These are phyloP conservation scores for Mus caroli DNA, from an alignment of 2,797 vertebrate species.

Conservation along the genomic window DNA sequence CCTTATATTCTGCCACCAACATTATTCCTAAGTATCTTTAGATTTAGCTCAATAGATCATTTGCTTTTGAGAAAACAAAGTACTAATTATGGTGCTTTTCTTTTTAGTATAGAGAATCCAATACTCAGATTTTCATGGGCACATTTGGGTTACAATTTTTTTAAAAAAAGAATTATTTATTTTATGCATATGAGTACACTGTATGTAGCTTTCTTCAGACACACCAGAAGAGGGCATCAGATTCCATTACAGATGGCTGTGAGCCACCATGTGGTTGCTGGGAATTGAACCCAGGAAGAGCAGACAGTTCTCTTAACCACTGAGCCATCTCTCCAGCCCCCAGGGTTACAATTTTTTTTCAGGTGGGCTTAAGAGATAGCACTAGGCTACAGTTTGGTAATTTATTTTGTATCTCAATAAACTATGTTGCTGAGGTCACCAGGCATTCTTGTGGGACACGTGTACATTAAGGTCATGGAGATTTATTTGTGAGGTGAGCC, in stretches of 20 bases:
- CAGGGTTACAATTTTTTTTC: background rate
- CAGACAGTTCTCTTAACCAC: too few relatives aligned
- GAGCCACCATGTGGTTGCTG: too few relatives aligned
- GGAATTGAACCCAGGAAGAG: too few relatives aligned
- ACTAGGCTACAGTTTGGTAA: background rate
- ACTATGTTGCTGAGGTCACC: background rate
- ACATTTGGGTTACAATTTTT: background rate
- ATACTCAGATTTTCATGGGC: background rate
- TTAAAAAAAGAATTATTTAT: too few relatives aligned
- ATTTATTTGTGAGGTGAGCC: background rate
- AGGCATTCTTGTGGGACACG: background rate
- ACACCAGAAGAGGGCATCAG: too few relatives aligned
- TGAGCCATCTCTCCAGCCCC: too few relatives aligned
- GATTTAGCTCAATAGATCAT: slow-evolving; percentile 43
- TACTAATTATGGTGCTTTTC: background rate
- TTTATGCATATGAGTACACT: too few relatives aligned
- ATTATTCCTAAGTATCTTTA: slow-evolving; percentile 64
- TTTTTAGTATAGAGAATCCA: background rate
- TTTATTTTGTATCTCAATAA: background rate
- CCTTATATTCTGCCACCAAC: background rate
- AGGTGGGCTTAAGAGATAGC: background rate
- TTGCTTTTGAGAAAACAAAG: slow-evolving; percentile 58
- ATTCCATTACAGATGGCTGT: too few relatives aligned
- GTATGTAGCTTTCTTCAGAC: too few relatives aligned
- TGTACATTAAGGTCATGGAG: background rate